Evolutionary conservation across 1,140 invertebrate species (phyloP), one percentile per base, ranked within the genome.

Genomic region (Camponotus floridanus): DNA sequence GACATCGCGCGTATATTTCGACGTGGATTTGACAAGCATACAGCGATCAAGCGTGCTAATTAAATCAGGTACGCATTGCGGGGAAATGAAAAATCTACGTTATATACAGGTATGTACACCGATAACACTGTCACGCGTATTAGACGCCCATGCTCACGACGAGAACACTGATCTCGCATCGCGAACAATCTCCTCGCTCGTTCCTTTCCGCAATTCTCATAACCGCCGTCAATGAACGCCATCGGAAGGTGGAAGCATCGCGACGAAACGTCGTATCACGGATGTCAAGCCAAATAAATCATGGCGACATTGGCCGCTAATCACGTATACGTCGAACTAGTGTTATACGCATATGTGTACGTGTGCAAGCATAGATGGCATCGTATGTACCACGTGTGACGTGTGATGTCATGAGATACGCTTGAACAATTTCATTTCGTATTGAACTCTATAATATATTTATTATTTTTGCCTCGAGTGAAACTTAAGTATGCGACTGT

Each of bases 51-150:
- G 36, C 9, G 65, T 59, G 67, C 2, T 81, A 86, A 86, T 83
- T 71, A 65, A 51, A 57, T 86, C 84, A 89, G 71, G 71, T 83
- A 89, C 87, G 33, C 39, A 39, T 86, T 83, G 3, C 21, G 42
- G 65, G n/a, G 6, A 48, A 86, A 55, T 65, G 55, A 67, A 61
- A 73, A 15, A n/a, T 81, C 31, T 71, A 73, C 48, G 62, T 51
- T 86, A 89, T 83, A 71, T 88, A 89, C 39, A 86, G 51, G 31
- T 89, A 89, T 89, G 42, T 89, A 89, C 88, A 89, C 26, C 65
- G 65, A 11, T 15, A 65, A 81, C 36, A 48, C 11, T 45, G 11
- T 15, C 57, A 11, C 64, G n/a, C 21, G 8, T 13, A 13, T 18
- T 26, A 59, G 18, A 5, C 68, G 48, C 0, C 18, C 80, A 42